Evolutionary conservation across 2,888 invertebrate genomes (phyloP), one percentile per base, ranked within the genome.

Genomic region (Teleiodes luculella): DNA sequence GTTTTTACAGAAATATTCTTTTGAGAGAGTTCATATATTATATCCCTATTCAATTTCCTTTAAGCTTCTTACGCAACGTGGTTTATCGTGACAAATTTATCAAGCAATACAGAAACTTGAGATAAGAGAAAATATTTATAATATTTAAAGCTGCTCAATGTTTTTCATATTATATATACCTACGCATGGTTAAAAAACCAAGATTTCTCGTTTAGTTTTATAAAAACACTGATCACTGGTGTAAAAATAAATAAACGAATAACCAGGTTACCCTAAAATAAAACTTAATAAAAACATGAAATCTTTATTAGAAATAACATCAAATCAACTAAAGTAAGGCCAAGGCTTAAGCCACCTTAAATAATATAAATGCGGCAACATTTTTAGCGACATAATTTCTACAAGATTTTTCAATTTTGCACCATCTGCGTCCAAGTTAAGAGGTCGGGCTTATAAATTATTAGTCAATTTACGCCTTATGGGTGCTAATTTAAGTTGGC

Each of bases 1-100:
- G 24, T 24, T 24, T 11, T 41, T 18, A 11, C 8, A 3, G 16
- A 8, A 10, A 14, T 14, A 8, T 18, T 18, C 18, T 10, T 18
- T 16, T 16, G 39, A 18, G 39, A 3, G 49, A 72, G 70, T 60
- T 59, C 63, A 65, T 73, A 76, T 69, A 69, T 72, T 72, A 66
- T 66, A 77, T 70, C 67, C 70, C 68, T 76, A 76, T 77, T 79
- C 78, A 77, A 80, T 78, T 80, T 78, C 77, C 78, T 72, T 57
- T 61, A 61, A 58, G 62, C 57, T 54, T 46, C 13, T n/a, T 28
- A 56, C 49, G 55, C 47, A 36, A 53, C 57, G 41, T 50, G 61
- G 46, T 57, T 57, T 61, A 62, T 64, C 61, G 52, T 65, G 64
- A 61, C 60, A 70, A 69, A 72, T 72, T 70, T 68, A 62, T 60